phyloP scores from a whole-genome alignment of 1,140 invertebrate genomes.

The Anastatus disparis region DNA sequence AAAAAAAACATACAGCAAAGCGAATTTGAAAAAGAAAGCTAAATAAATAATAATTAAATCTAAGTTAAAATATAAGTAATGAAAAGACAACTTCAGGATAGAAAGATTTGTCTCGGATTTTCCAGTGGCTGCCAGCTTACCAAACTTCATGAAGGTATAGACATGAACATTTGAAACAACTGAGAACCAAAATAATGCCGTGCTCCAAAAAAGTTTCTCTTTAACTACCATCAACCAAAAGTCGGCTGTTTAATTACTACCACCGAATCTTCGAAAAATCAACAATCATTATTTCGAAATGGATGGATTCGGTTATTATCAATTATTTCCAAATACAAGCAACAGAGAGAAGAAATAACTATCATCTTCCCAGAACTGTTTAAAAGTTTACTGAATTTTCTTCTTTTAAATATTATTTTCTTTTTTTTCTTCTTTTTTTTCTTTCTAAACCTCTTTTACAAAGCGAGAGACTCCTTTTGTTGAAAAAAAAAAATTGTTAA shows the following conservation, averaged over 20 bases:
- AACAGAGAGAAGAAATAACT: too few species aligned
- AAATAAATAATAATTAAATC: background rate
- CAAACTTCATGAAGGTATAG: constrained; percentile 65
- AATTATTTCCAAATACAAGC: too few species aligned
- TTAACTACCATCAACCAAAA: too few species aligned
- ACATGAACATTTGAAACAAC: constrained; percentile 28
- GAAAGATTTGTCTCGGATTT: constrained; percentile 51
- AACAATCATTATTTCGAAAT: background rate
- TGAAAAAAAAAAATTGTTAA: too few species aligned
- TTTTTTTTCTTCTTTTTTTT: too few species aligned
- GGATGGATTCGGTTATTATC: background rate
- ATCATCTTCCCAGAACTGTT: too few species aligned
- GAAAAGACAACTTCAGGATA: constrained; percentile 21
- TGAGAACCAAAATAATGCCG: background rate
- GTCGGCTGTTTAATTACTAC: constrained; percentile 10
- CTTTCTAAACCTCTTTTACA: background rate
- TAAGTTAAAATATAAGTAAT: background rate
- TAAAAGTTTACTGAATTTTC: too few species aligned
- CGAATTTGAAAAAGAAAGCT: too few species aligned
- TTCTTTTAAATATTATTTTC: too few species aligned
- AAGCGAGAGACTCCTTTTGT: background rate
- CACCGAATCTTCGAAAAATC: background rate
- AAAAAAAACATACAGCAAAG: background rate
- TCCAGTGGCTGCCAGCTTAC: constrained; percentile 65
- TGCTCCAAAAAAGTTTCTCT: too few species aligned